phyloP scores from a whole-genome alignment of 2,888 invertebrate genomes.

The Esperia sulphurella region DNA sequence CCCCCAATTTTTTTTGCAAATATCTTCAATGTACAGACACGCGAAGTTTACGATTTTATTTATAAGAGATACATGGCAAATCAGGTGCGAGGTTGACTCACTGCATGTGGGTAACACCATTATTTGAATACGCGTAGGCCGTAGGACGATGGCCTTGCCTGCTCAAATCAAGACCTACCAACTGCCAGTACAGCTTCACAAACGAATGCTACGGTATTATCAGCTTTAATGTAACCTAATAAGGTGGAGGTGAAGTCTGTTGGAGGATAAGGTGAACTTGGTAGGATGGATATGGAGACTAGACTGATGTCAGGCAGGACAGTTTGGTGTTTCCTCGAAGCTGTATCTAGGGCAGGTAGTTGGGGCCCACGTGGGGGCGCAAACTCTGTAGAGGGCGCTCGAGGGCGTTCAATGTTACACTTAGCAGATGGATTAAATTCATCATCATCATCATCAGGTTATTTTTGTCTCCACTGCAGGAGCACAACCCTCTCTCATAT shows the following conservation, averaged over 20 bases:
- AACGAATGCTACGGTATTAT: not conserved
- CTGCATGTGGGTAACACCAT: slow-evolving; percentile 37
- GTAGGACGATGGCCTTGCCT: slow-evolving; percentile 59
- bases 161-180: slow-evolving; percentile 2
- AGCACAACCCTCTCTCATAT: too few species aligned
- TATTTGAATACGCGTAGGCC: slow-evolving; percentile 57
- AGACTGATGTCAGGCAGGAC: slow-evolving; percentile 15
- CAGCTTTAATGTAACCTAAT: not conserved
- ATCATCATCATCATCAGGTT: too few species aligned
- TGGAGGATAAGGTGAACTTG: slow-evolving; percentile 1
- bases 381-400: too few species aligned
- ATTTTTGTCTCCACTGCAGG: too few species aligned
- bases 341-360: too few species aligned
- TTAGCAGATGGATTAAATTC: too few species aligned
- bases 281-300: slow-evolving; percentile 12
- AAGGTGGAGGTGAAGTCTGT: not conserved
- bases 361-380: too few species aligned
- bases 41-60: too few species aligned
- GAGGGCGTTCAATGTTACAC: too few species aligned
- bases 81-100: slow-evolving; percentile 33
- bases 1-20: too few species aligned
- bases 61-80: too few species aligned
- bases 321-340: not conserved
- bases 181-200: not conserved
- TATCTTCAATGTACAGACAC: too few species aligned